These are phyloP conservation scores for Danionella cerebrum DNA, from an alignment of 2,113 vertebrate species.

Conservation along the genomic window DNA sequence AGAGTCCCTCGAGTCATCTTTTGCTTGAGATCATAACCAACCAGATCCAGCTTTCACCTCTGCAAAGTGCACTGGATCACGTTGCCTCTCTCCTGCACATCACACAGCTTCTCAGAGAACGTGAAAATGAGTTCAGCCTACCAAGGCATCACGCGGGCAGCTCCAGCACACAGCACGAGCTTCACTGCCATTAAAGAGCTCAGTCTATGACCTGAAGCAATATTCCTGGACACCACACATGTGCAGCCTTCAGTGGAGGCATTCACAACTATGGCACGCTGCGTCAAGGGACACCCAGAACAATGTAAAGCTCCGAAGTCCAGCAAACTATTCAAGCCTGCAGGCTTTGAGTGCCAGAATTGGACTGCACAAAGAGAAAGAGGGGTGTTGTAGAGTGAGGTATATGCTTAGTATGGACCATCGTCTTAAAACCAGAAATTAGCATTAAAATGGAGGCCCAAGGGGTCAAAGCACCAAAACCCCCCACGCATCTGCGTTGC, in stretches of 20 bases:
- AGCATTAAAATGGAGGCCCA: conserved; percentile 60
- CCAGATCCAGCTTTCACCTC: not conserved
- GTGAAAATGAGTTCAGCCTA: not conserved
- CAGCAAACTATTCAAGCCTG: conserved; percentile 43
- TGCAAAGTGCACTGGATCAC: not conserved
- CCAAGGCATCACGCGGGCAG: not conserved
- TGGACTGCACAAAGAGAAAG: not conserved
- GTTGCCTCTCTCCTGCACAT: not conserved
- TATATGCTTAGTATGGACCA: conserved; percentile 29
- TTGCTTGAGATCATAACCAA: conserved; percentile 4
- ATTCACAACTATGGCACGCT: conserved; percentile 47
- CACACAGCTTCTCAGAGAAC: not conserved
- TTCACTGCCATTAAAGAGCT: conserved; percentile 2
- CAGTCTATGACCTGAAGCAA: not conserved
- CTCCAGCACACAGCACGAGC: not conserved
- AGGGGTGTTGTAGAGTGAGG: conserved; percentile 24
- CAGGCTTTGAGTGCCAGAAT: conserved; percentile 28
- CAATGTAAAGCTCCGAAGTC: conserved; percentile 35
- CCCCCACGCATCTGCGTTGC: conserved; percentile 57
- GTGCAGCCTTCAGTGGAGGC: conserved; percentile 52
- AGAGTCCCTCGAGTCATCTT: conserved; percentile 1
- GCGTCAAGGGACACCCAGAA: conserved; percentile 38
- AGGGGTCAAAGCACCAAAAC: conserved; percentile 47
- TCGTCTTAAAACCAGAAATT: conserved; percentile 56
- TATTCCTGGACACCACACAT: conserved; percentile 50